A percentile compares a stretch with the other conserved stretches of the same genome.
phyloP scores from a whole-genome alignment of 2,797 vertebrate genomes.

The Mustela erminea region DNA sequence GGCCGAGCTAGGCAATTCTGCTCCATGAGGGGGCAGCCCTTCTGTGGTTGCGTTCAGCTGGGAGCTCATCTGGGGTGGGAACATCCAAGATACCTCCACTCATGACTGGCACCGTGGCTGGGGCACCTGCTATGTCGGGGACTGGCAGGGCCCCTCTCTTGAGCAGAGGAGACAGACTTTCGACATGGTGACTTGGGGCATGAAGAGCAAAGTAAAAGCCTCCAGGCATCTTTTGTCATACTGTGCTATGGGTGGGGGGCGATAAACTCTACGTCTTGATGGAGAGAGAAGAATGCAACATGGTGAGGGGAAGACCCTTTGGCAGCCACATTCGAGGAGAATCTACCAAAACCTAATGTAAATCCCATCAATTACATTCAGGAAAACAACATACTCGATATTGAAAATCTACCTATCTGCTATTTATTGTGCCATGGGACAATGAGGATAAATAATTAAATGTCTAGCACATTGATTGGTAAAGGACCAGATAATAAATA shows the following conservation, averaged over 20 bases:
- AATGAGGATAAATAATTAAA: constrained; percentile 33
- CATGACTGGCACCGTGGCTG: not conserved
- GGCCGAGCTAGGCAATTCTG: not conserved
- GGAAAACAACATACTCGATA: not conserved
- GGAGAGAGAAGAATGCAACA: not conserved
- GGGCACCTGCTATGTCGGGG: not conserved
- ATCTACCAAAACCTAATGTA: not conserved
- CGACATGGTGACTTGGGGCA: not conserved
- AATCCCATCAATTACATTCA: not conserved
- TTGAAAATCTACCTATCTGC: not conserved
- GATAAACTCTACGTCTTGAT: not conserved
- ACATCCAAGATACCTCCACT: not conserved
- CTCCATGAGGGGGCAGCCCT: not conserved
- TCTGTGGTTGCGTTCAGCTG: not conserved
- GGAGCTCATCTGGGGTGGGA: not conserved
- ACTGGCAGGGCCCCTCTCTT: not conserved
- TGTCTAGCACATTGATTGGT: not conserved
- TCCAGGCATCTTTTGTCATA: not conserved
- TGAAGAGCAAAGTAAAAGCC: not conserved
- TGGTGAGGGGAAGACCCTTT: not conserved
- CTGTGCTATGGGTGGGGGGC: too few relatives aligned
- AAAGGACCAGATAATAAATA: constrained; percentile 23
- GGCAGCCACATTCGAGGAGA: not conserved
- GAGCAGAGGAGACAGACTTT: not conserved
- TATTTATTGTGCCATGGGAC: not conserved